These are phyloP conservation scores for Cryptus armator DNA, from an alignment of 2,888 invertebrate genomes.

Conservation along the genomic window DNA sequence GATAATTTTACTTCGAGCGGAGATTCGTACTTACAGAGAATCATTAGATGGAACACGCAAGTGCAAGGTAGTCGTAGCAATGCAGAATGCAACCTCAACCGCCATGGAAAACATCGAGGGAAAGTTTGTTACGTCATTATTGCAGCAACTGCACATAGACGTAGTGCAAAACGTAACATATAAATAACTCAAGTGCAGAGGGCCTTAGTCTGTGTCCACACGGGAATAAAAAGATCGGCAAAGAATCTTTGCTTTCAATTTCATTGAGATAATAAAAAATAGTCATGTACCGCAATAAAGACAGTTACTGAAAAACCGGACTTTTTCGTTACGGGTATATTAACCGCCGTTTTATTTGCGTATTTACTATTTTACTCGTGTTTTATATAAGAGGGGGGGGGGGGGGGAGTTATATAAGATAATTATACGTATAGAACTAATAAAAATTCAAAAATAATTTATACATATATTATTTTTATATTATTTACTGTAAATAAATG, in stretches of 20 bases:
- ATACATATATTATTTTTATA: too few relatives aligned
- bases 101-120: constrained; percentile 75
- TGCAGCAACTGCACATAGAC: constrained; percentile 42
- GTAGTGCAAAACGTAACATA: background rate
- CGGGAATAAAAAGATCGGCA: constrained; percentile 1
- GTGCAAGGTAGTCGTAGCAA: constrained; percentile 79
- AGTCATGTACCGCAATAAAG: too few relatives aligned
- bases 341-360: too few relatives aligned
- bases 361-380: too few relatives aligned
- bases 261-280: too few relatives aligned
- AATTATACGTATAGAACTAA: too few relatives aligned
- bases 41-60: constrained; percentile 68
- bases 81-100: constrained; percentile 56
- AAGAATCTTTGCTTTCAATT: background rate
- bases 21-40: constrained; percentile 9
- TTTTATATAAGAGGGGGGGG: too few relatives aligned
- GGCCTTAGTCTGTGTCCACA: background rate
- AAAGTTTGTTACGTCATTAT: constrained; percentile 81
- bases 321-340: too few relatives aligned
- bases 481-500: too few relatives aligned
- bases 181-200: constrained; percentile 41
- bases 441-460: too few relatives aligned
- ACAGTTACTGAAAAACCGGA: too few relatives aligned
- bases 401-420: too few relatives aligned
- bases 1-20: background rate